phyloP scores from a whole-genome alignment of 1,140 invertebrate species.

The Olivierus martensii region DNA sequence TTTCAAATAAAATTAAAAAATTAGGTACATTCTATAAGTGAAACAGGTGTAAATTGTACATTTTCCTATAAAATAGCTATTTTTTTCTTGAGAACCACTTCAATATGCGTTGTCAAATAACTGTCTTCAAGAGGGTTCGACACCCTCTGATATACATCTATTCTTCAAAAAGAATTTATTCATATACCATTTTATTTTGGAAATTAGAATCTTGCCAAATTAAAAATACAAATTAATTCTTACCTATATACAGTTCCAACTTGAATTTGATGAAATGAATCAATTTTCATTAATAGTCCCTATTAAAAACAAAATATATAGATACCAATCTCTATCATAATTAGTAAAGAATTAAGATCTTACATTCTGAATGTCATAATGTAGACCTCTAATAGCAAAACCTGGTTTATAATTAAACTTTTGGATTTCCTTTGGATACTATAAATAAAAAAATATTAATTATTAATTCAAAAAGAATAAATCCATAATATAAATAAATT shows the following conservation, averaged over 20 bases:
- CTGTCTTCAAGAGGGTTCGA: too few species aligned
- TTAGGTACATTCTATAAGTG: too few species aligned
- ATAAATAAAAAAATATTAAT: neutral
- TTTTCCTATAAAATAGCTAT: too few species aligned
- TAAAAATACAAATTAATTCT: conserved; percentile 4
- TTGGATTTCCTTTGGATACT: conserved; percentile 81
- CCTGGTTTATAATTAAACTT: conserved; percentile 69
- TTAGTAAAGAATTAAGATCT: conserved; percentile 3
- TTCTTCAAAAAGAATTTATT: too few species aligned
- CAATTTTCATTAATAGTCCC: conserved; percentile 85
- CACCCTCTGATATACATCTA: too few species aligned
- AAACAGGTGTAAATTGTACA: too few species aligned
- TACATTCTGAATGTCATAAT: conserved; percentile 87
- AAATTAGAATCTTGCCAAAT: too few species aligned
- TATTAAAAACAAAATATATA: conserved; percentile 13
- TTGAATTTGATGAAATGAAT: conserved; percentile 93
- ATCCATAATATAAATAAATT: too few species aligned
- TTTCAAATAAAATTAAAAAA: too few species aligned
- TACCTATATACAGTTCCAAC: conserved; percentile 80
- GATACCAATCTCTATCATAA: neutral
- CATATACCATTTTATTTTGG: too few species aligned
- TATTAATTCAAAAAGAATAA: neutral
- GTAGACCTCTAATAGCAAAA: conserved; percentile 84
- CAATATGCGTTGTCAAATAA: too few species aligned
- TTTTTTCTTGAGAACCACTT: too few species aligned